Conservation (phyloP, 2,113 vertebrate species). For the Pseudorhombus dupliciocellatus region DNA sequence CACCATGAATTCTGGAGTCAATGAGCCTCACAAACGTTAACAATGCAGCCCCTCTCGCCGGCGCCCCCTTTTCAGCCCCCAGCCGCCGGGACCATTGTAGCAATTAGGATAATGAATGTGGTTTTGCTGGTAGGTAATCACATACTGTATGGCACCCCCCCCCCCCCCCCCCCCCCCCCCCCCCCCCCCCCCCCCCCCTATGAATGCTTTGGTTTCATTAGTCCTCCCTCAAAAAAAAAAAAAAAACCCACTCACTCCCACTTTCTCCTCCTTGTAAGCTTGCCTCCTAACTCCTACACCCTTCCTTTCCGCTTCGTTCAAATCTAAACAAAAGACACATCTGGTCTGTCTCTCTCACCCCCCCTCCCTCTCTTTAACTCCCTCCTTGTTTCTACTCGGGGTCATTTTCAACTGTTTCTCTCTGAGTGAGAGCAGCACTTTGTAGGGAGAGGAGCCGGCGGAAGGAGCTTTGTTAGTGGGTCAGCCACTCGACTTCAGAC, state of each 20-base stretch:
- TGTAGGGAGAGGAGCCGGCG: conserved; percentile 63
- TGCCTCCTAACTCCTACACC: conserved; percentile 79
- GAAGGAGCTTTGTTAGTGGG: conserved; percentile 63
- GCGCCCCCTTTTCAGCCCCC: conserved; percentile 61
- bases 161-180: conserved; percentile 40
- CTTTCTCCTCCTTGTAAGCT: conserved; percentile 60
- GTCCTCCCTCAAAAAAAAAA: conserved; percentile 29
- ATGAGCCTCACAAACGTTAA: conserved; percentile 78
- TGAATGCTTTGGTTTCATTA: conserved; percentile 81
- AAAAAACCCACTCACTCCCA: conserved; percentile 58
- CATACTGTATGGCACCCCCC: conserved; percentile 66
- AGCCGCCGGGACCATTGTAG: conserved; percentile 75
- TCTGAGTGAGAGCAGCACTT: conserved; percentile 62
- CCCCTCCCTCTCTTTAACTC: conserved; percentile 57
- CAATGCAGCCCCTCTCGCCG: conserved; percentile 62
- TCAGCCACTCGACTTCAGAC: conserved; percentile 61
- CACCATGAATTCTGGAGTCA: conserved; percentile 77
- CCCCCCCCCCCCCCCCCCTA: conserved; percentile 58
- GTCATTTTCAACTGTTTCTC: conserved; percentile 66
- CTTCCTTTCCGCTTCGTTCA: conserved; percentile 81
- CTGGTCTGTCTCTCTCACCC: conserved; percentile 82
- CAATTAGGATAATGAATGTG: conserved; percentile 82
- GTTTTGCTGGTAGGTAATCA: conserved; percentile 79
- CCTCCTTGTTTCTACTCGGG: conserved; percentile 52
- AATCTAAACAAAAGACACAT: conserved; percentile 87